Evolutionary conservation across 2,888 invertebrate genomes (phyloP), one percentile per base, ranked within the genome.

Genomic region (Diloba caeruleocephala): DNA sequence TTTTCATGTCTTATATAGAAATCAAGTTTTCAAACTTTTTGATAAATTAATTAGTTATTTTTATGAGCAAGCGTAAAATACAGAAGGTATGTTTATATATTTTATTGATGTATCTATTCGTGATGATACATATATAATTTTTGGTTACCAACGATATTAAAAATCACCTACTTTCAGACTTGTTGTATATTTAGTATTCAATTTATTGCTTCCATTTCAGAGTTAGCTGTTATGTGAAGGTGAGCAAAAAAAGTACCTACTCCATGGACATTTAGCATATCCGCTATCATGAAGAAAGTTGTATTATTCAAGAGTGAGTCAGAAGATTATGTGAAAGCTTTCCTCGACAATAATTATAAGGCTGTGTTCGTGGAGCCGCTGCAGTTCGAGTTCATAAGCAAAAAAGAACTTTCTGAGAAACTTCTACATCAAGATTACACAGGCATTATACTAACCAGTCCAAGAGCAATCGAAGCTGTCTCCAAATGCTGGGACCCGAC

Each of bases 291-390:
- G 92, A 88, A 85, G 82, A 89, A 86, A 78, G 85, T 90, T 2
- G 84, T 89, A 36, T 70, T 92, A 50, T 92, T 92, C 66, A 92
- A 89, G 73, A 83, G 87, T 53, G 81, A 74, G 43, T 92, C 91
- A 0, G 90, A 91, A 68, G 91, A 92, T 45, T 92, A 92, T 59
- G 66, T 81, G 51, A 78, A 77, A 53, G 87, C 81, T 7, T 92
- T 90, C 63, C 75, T 74, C 13, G 82, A 82, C 6, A 71, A 66
- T 25, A 78, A 87, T 15, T 90, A 80, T 59, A 81, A 88, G 45
- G 69, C 84, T 0, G 74, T 88, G 41, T 92, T 92, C 51, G 85
- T 92, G 33, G 91, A 92, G 62, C 92, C 92, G 0, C 74, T 92
- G 17, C 88, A 88, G 62, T 92, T 92, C 45, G 79, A 80, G 29